Percentiles rank a stretch among this genome's conserved stretches.
phyloP scores from a whole-genome alignment of 2,113 vertebrate species.

The Coptodon rendalli region DNA sequence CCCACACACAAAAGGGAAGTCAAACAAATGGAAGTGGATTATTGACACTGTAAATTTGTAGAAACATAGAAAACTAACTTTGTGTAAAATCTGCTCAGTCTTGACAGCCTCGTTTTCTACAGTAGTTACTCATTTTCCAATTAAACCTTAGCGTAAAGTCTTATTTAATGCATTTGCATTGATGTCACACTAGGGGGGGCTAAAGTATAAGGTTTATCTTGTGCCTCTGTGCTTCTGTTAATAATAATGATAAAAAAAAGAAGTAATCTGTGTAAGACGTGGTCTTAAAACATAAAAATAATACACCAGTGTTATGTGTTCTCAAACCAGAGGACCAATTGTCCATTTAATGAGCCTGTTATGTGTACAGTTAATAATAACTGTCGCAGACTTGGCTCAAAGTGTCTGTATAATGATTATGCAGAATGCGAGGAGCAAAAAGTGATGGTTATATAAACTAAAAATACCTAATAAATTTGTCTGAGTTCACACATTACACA shows the following conservation, averaged over 20 bases:
- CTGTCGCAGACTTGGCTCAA: background rate
- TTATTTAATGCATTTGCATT: background rate
- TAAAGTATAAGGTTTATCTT: background rate
- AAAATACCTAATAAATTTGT: background rate
- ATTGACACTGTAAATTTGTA: too few relatives aligned
- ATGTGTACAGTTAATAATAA: conserved; percentile 1
- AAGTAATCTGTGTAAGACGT: background rate
- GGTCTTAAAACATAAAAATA: background rate
- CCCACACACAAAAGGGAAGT: fast-evolving
- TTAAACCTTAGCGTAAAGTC: fast-evolving
- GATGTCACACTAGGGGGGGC: background rate
- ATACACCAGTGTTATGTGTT: background rate
- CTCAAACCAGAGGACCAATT: background rate
- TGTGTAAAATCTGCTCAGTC: background rate
- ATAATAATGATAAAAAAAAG: background rate
- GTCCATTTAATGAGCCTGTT: conserved; percentile 6
- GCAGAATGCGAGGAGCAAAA: background rate
- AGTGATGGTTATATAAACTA: background rate
- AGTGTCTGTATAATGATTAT: background rate
- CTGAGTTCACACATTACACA: background rate
- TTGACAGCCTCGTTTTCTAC: background rate
- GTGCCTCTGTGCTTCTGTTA: too few relatives aligned
- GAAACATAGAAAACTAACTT: background rate
- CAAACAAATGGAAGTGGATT: background rate
- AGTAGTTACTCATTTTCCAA: background rate